Evolutionary conservation across 2,888 invertebrate genomes (phyloP).

Genomic region (Hoplodrina ambigua): DNA sequence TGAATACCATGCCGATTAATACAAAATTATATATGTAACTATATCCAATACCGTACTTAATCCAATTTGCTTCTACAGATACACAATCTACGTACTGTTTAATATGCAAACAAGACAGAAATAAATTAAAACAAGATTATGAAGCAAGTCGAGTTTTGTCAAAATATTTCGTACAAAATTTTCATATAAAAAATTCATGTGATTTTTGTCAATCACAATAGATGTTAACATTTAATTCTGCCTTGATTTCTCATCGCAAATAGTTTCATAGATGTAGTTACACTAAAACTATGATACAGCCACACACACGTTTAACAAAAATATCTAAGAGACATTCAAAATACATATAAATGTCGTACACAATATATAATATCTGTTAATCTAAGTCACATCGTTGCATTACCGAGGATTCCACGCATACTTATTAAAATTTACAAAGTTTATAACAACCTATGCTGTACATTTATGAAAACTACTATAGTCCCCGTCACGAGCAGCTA

Average conservation of each 20-base stretch:
- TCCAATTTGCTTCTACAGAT: conserved; percentile 50
- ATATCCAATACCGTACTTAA: conserved; percentile 69
- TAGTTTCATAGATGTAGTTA: conserved; percentile 43
- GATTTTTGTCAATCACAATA: conserved; percentile 20
- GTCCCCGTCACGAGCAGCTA: no score
- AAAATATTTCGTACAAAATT: conserved; percentile 36
- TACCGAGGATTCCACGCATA: conserved; percentile 73
- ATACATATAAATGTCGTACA: conserved; percentile 54
- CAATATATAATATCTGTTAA: conserved; percentile 52
- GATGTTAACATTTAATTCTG: conserved; percentile 52
- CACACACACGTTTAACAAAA: conserved; percentile 54
- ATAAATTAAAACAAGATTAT: conserved; percentile 15
- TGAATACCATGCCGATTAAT: conserved; percentile 67
- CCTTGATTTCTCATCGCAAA: conserved; percentile 45
- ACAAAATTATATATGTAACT: conserved; percentile 59
- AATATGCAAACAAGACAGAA: conserved; percentile 44
- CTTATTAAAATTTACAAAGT: conserved; percentile 41
- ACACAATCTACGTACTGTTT: conserved; percentile 21
- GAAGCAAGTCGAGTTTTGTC: conserved; percentile 2
- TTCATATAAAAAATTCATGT: conserved; percentile 29
- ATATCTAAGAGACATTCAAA: conserved; percentile 50
- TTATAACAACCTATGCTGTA: conserved; percentile 32
- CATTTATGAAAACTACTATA: conserved; percentile 12
- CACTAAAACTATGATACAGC: conserved; percentile 60
- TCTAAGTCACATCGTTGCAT: conserved; percentile 76